These are phyloP conservation scores for Mallotus villosus DNA, from an alignment of 2,797 vertebrate genomes.

Conservation along the genomic window DNA sequence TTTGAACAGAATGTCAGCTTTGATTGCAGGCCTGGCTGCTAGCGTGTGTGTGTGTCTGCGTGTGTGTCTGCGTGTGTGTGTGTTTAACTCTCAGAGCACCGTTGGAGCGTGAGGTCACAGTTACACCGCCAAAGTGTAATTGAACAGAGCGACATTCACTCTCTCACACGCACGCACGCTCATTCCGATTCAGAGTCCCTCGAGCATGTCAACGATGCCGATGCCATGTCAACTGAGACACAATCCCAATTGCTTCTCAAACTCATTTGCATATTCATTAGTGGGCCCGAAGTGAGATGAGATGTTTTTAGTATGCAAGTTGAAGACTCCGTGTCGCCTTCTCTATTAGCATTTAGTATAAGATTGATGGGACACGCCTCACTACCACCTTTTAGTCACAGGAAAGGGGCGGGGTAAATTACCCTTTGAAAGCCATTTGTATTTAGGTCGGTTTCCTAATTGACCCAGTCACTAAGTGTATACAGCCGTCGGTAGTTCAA, in stretches of 20 bases:
- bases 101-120: slow-evolving; percentile 2
- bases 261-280: slow-evolving; percentile 39
- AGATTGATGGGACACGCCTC: not conserved
- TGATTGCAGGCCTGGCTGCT: slow-evolving; percentile 23
- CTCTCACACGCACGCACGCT: not conserved
- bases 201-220: slow-evolving; percentile 8
- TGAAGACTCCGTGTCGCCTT: not conserved
- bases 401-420: not conserved
- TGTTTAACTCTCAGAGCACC: slow-evolving; percentile 6
- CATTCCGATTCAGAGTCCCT: slow-evolving; percentile 13
- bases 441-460: not conserved
- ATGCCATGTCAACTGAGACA: not conserved
- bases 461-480: not conserved
- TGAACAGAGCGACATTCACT: not conserved
- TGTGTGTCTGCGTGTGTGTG: slow-evolving; percentile 6
- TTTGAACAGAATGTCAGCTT: slow-evolving; percentile 36
- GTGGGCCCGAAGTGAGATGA: not conserved
- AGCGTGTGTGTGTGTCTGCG: slow-evolving; percentile 7
- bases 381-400: not conserved
- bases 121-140: slow-evolving; percentile 19
- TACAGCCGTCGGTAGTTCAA: not conserved
- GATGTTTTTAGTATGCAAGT: slow-evolving; percentile 15
- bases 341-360: not conserved
- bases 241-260: slow-evolving; percentile 8
- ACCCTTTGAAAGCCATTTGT: not conserved